Conservation (phyloP, 2,888 invertebrate species). For the Drosophila sordidula region DNA sequence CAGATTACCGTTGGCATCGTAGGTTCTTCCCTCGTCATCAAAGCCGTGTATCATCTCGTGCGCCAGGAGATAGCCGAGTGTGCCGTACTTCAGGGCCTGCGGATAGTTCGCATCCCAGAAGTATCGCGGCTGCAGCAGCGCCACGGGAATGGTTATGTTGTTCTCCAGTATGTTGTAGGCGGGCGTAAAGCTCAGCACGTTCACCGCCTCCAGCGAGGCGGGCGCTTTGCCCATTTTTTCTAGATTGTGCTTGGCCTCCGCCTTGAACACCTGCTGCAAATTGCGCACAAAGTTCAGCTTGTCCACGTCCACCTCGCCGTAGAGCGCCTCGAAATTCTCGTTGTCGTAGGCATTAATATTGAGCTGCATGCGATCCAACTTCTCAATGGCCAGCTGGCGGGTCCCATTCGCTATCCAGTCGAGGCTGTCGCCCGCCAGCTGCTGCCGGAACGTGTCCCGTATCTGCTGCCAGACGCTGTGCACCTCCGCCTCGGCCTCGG, state of each 20-base stretch:
- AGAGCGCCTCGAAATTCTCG: constrained; percentile 66
- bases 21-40: constrained; percentile 78
- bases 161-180: constrained; percentile 74
- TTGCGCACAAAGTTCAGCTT: constrained; percentile 69
- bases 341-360: constrained; percentile 75
- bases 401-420: constrained; percentile 79
- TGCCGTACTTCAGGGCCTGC: constrained; percentile 76
- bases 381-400: constrained; percentile 68
- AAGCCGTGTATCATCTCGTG: constrained; percentile 83
- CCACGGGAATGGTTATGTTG: constrained; percentile 78
- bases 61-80: constrained; percentile 79
- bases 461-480: constrained; percentile 76
- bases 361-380: constrained; percentile 73
- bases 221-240: constrained; percentile 42
- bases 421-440: constrained; percentile 68
- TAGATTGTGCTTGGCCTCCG: constrained; percentile 21
- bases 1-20: constrained; percentile 69
- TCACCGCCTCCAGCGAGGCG: constrained; percentile 37
- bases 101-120: constrained; percentile 81
- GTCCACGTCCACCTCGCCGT: constrained; percentile 56
- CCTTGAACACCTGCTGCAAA: constrained; percentile 64
- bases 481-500: constrained; percentile 67
- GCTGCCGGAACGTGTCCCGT: constrained; percentile 62
- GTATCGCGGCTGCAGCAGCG: constrained; percentile 78
- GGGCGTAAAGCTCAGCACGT: constrained; percentile 67